Conservation (phyloP, 1,140 invertebrate species). For the Caenorhabditis latens region DNA sequence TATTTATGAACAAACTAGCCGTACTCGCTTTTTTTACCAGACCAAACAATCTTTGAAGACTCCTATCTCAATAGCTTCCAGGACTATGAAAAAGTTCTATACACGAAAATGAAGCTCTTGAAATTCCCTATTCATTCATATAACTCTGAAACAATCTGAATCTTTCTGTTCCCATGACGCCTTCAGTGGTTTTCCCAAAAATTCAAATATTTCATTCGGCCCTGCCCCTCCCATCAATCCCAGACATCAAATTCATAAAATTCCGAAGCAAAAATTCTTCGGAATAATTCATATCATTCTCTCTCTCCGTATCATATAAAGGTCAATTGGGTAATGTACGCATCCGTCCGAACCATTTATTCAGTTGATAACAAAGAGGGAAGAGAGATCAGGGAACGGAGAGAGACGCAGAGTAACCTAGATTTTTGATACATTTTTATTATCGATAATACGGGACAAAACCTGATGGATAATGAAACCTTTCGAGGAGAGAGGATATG, state of each 20-base stretch:
- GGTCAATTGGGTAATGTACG: constrained; percentile 8
- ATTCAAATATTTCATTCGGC: too few species aligned
- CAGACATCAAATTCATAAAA: not conserved
- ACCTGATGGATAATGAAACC: not conserved
- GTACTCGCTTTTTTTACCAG: too few species aligned
- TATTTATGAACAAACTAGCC: too few species aligned
- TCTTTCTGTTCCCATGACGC: too few species aligned
- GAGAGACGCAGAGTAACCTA: constrained; percentile 22
- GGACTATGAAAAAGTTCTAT: too few species aligned
- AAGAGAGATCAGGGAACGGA: not conserved
- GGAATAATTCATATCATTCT: constrained; percentile 41
- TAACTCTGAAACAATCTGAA: too few species aligned
- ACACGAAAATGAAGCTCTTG: too few species aligned
- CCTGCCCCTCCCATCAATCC: too few species aligned
- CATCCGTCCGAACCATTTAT: constrained; percentile 23
- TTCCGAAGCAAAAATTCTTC: not conserved
- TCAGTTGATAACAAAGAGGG: constrained; percentile 40
- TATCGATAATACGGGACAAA: constrained; percentile 30
- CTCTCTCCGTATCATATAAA: constrained; percentile 26
- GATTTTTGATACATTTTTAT: constrained; percentile 55
- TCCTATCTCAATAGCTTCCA: too few species aligned
- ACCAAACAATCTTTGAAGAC: too few species aligned
- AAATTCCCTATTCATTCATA: too few species aligned
- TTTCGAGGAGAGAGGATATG: not conserved
- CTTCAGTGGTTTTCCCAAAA: too few species aligned